Evolutionary conservation across 2,888 invertebrate species (phyloP), one percentile per base, ranked within the genome.

Genomic region (Halictus ligatus): DNA sequence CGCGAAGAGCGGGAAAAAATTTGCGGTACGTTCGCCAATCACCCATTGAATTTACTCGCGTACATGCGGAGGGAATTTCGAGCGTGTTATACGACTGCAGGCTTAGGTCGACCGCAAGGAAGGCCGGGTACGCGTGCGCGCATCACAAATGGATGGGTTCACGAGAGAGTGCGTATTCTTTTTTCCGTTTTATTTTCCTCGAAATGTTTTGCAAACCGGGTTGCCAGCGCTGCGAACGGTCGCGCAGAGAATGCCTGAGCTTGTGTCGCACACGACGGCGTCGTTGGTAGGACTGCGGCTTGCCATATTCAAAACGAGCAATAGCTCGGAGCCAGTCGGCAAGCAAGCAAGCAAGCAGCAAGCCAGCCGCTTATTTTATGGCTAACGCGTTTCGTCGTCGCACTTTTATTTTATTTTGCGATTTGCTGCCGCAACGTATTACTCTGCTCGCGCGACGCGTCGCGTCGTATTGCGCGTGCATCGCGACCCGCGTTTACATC

Each of bases 331-430:
- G 84, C 84, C 80, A 78, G 80, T 74, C 60, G 64, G 67, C 35
- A 7, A 35, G 35, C 35, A 6, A 67, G 10, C 67, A 7, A 67
- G 18, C 29, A 0, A 3, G 35, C 86, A 54, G 58, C 67, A 8
- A 35, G 67, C 67, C 67, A 21, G 67, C 85, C 86, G 86, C 87
- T 90, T 90, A 91, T 92, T 92, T 92, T 89, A 91, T 88, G 92
- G 89, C 83, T 90, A 89, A 92, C 90, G 90, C 92, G 87, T 92
- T 92, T 86, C 86, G 60, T 82, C 85, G 85, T 84, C 29, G 75
- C 84, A 77, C 84, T 85, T 90, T 88, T 89, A 88, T 88, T 90
- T 91, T 91, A 91, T 89, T 89, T 83, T 29, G 60, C 72, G 90
- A 91, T 90, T 88, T 83, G 85, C 81, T 71, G 73, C 80, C 73